phyloP scores from a whole-genome alignment of 53 echinoderm and acorn worm genomes.

The Echinometra lucunter region DNA sequence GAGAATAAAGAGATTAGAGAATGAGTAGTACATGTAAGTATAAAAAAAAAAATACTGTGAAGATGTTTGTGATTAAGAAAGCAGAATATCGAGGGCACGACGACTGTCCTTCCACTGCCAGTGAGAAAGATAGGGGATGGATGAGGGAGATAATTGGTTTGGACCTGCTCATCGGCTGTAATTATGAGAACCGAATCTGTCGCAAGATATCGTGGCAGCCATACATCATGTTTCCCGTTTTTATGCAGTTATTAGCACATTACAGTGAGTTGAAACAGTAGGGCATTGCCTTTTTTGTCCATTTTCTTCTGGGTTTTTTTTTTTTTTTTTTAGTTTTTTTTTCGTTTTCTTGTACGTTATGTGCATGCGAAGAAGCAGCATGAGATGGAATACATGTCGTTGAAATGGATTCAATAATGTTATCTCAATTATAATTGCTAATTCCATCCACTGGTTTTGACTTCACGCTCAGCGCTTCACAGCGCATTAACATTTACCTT shows the following conservation, averaged over 20 bases:
- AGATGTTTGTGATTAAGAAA: background rate
- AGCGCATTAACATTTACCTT: conserved; percentile 14
- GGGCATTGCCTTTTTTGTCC: background rate
- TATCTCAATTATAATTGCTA: conserved; percentile 34
- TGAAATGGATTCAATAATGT: conserved; percentile 30
- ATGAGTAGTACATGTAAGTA: background rate
- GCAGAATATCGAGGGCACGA: conserved; percentile 5
- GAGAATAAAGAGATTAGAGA: background rate
- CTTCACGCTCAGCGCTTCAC: conserved; percentile 7
- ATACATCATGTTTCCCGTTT: conserved; percentile 16
- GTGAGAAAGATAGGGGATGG: background rate
- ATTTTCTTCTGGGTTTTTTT: no score
- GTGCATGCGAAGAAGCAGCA: background rate
- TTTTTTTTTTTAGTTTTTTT: background rate
- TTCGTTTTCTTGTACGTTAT: background rate
- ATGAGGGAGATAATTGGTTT: conserved; percentile 45
- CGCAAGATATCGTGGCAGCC: conserved; percentile 15
- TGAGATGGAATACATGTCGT: background rate
- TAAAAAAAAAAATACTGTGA: background rate
- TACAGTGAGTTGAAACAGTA: background rate
- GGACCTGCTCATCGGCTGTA: conserved; percentile 50
- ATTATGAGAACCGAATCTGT: conserved; percentile 59
- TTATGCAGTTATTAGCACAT: conserved; percentile 43
- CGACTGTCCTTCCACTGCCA: conserved; percentile 27
- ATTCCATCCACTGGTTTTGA: background rate